These are phyloP conservation scores for Cabera pusaria DNA, from an alignment of 2,888 invertebrate genomes.

Conservation along the genomic window DNA sequence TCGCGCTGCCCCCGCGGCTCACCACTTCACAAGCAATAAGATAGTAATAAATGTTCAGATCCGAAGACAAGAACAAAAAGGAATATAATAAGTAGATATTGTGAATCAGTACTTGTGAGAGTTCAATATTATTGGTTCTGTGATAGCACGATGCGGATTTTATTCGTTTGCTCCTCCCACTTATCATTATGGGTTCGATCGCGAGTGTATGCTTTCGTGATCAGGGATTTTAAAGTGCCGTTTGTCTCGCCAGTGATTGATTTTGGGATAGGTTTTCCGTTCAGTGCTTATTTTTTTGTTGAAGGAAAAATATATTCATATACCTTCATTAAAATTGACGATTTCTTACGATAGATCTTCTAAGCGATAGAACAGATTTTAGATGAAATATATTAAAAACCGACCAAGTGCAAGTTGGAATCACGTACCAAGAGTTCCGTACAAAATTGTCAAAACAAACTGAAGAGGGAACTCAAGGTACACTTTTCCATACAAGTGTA, in stretches of 20 bases:
- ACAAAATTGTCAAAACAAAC: too few relatives aligned
- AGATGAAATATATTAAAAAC: too few relatives aligned
- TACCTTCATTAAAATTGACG: too few relatives aligned
- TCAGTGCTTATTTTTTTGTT: too few relatives aligned
- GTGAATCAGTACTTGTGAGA: conserved; percentile 64
- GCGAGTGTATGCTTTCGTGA: conserved; percentile 39
- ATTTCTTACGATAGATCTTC: too few relatives aligned
- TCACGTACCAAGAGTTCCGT: too few relatives aligned
- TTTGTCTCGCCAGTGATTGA: conserved; percentile 5
- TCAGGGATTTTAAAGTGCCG: conserved; percentile 33
- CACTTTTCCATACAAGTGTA: too few relatives aligned
- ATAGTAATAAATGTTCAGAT: conserved; percentile 80
- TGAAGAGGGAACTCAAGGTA: too few relatives aligned
- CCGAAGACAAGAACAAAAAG: conserved; percentile 72
- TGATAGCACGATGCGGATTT: conserved; percentile 47
- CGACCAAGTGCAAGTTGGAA: too few relatives aligned
- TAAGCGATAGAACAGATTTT: too few relatives aligned
- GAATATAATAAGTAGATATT: conserved; percentile 77
- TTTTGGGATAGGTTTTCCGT: background rate
- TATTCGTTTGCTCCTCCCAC: conserved; percentile 45
- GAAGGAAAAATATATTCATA: too few relatives aligned
- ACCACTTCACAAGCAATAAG: conserved; percentile 79
- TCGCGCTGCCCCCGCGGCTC: conserved; percentile 61
- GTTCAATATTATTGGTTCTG: conserved; percentile 68
- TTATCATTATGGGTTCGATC: conserved; percentile 49